These are phyloP conservation scores for Pangasius krempfi DNA, from an alignment of 2,797 vertebrate genomes.

Conservation along the genomic window DNA sequence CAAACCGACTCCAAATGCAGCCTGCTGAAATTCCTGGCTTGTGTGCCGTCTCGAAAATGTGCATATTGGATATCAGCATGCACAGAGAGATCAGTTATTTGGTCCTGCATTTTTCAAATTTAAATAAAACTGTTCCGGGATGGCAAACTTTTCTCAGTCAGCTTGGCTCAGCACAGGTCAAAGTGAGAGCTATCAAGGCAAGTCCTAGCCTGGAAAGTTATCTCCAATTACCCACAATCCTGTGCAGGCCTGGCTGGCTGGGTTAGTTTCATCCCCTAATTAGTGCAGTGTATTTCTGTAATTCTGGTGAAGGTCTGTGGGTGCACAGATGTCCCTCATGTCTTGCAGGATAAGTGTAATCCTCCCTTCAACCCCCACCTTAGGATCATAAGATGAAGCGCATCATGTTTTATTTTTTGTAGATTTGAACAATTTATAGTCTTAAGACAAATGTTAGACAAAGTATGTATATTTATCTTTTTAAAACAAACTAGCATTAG, in stretches of 20 bases:
- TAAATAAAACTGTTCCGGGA: neutral
- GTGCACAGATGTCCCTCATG: conserved; percentile 79
- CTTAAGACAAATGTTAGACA: neutral
- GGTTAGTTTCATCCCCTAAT: conserved; percentile 65
- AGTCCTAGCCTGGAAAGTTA: conserved; percentile 10
- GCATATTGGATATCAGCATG: neutral
- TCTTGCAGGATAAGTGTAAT: conserved; percentile 81
- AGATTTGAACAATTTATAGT: neutral
- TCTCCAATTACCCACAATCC: conserved; percentile 35
- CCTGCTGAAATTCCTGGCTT: conserved; percentile 18
- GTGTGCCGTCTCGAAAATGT: neutral
- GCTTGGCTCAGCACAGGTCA: conserved; percentile 9
- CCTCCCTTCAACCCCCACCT: conserved; percentile 67
- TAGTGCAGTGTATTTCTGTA: conserved; percentile 70
- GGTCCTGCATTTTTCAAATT: neutral
- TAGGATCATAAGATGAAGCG: conserved; percentile 10
- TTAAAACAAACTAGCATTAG: neutral
- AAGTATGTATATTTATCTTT: neutral
- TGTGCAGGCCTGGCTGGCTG: conserved; percentile 30
- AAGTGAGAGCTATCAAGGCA: conserved; percentile 6
- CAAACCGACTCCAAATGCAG: neutral
- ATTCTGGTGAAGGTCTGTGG: conserved; percentile 71
- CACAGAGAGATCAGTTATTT: neutral
- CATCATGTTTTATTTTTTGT: neutral
- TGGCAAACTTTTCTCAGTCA: neutral